Evolutionary conservation across 2,797 vertebrate genomes (phyloP), one percentile per base, ranked within the genome.

Genomic region (Alexandromys oeconomus): DNA sequence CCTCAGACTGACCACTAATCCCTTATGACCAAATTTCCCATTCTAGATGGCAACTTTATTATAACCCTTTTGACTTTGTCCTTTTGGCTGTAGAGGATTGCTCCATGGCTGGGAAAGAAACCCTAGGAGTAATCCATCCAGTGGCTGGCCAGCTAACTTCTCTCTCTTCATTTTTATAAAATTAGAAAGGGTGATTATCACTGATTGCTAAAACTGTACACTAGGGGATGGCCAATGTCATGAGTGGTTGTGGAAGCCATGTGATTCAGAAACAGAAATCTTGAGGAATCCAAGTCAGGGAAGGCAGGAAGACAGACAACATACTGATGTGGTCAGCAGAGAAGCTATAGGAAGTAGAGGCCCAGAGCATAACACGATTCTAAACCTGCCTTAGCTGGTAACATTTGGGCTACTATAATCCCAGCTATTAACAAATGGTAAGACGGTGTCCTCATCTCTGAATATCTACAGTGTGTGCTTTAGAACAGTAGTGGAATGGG

Each of bases 191-290:
- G 31, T 29, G 19, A 27, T 80, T 95, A 93, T 63, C 34, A 80
- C 59, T n/a, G 48, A 69, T 46, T 92, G 43, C n/a, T 93, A 78
- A 92, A 93, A 77, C 67, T 87, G 37, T 91, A 63, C 14, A n/a
- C 43, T 2, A 54, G 37, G 61, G 25, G 76, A 40, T 12, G 92
- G 51, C 87, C 73, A 93, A 92, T 57, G 54, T 94, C 89, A 54
- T 46, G 46, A 71, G 54, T 37, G 14, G 65, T 88, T 69, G 63
- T 80, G 27, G 40, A 95, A 92, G 82, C 43, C 63, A 73, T 1
- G 6, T 78, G 82, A 17, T 29, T 71, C 87, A 76, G 57, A 97
- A 89, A 87, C 46, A 96, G 74, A 93, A 91, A 69, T 73, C 86
- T 69, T 74, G 63, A 89, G 74, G 59, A 31, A 88, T n/a, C 86